Conservation (phyloP, 2,888 invertebrate genomes). For the Limnephilus auricula region DNA sequence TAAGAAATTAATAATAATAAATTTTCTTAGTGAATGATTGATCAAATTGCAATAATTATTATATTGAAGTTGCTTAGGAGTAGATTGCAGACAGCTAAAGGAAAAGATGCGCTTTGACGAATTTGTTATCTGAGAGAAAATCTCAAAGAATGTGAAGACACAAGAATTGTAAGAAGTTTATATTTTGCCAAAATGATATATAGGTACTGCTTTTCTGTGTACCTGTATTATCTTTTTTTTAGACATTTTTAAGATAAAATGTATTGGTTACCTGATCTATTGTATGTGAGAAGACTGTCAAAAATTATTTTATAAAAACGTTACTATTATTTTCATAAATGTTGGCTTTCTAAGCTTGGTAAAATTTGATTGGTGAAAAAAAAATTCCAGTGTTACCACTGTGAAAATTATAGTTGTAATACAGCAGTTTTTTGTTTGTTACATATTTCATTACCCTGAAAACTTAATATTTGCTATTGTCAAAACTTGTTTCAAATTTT, state of each 20-base stretch:
- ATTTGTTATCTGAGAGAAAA: background rate
- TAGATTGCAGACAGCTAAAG: background rate
- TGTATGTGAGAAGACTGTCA: slow-evolving; percentile 38
- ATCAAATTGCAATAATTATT: background rate
- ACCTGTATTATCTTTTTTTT: slow-evolving; percentile 42
- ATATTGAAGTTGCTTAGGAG: background rate
- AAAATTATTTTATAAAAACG: slow-evolving; percentile 11
- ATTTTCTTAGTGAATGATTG: background rate
- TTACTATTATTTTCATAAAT: slow-evolving; percentile 3
- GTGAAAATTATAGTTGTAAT: background rate
- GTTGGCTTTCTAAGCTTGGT: background rate
- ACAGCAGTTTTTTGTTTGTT: background rate
- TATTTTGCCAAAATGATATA: slow-evolving; percentile 13
- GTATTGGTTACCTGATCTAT: slow-evolving; percentile 37
- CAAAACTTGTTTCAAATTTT: background rate
- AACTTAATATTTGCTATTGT: background rate
- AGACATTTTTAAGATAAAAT: slow-evolving; percentile 9
- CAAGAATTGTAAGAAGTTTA: background rate
- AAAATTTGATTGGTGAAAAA: background rate
- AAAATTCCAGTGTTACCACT: background rate
- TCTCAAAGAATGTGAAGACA: background rate
- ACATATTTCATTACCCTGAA: too few relatives aligned
- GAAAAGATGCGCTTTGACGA: background rate
- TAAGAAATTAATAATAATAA: background rate
- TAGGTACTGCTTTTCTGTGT: slow-evolving; percentile 30